phyloP scores from a whole-genome alignment of 2,888 invertebrate species.

The Hypolimnas misippus region DNA sequence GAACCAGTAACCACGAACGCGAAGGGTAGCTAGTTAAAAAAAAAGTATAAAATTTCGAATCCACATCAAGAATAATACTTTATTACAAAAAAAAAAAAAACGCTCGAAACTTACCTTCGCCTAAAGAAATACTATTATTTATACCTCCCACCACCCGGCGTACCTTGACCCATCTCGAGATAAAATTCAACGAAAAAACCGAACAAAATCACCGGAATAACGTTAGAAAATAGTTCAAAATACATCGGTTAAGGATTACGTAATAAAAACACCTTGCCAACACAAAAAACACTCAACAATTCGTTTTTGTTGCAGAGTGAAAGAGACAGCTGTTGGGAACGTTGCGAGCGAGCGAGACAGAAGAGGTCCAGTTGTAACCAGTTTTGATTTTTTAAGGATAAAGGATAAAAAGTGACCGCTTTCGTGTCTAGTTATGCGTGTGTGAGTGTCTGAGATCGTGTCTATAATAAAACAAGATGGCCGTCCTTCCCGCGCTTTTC shows the following conservation, averaged over 20 bases:
- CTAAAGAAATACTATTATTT: neutral
- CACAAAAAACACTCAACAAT: slow-evolving; percentile 54
- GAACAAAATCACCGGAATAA: neutral
- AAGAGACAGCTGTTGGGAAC: slow-evolving; percentile 53
- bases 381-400: slow-evolving; percentile 51
- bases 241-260: slow-evolving; percentile 48
- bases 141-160: neutral
- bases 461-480: slow-evolving; percentile 65
- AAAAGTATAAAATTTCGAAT: slow-evolving; percentile 5
- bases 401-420: slow-evolving; percentile 56
- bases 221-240: slow-evolving; percentile 17
- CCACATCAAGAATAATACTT: neutral
- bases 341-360: too few species aligned
- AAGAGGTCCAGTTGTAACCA: slow-evolving; percentile 64
- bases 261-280: slow-evolving; percentile 57
- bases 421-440: slow-evolving; percentile 70
- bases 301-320: slow-evolving; percentile 77
- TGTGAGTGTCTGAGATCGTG: slow-evolving; percentile 61
- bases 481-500: slow-evolving; percentile 74
- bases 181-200: slow-evolving; percentile 1
- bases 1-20: too few species aligned
- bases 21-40: too few species aligned
- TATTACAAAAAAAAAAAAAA: slow-evolving; percentile 3
- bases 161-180: neutral
- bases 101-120: neutral